phyloP scores from a whole-genome alignment of 2,797 vertebrate genomes.

The Sardinella longiceps region DNA sequence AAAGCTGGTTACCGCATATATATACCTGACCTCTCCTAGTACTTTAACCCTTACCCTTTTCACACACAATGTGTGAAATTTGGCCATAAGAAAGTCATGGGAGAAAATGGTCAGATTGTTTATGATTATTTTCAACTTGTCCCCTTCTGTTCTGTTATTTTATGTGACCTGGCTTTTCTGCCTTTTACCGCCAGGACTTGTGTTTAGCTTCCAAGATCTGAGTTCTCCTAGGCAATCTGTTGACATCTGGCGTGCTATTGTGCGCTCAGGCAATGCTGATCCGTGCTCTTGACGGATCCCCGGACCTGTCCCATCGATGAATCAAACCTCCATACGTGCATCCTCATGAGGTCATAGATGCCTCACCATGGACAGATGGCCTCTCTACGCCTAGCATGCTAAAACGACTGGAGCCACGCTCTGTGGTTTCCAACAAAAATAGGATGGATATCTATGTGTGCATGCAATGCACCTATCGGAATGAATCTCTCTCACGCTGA shows the following conservation, averaged over 20 bases:
- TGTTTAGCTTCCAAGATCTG: conserved; percentile 16
- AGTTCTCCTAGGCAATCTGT: conserved; percentile 36
- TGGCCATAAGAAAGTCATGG: background rate
- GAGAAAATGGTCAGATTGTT: background rate
- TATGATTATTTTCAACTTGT: background rate
- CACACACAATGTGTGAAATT: background rate
- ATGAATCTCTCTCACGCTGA: background rate
- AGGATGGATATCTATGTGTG: background rate
- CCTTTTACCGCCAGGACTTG: conserved; percentile 8
- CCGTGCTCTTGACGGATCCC: conserved; percentile 12
- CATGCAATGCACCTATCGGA: background rate
- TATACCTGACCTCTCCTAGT: background rate
- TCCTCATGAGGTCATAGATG: conserved; percentile 14
- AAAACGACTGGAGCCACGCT: background rate
- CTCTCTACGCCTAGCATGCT: background rate
- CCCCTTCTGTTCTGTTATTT: conserved; percentile 44
- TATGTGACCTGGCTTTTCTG: conserved; percentile 46
- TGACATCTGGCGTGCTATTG: conserved; percentile 43
- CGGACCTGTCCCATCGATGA: conserved; percentile 3
- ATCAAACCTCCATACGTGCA: conserved; percentile 23
- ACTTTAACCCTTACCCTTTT: no score
- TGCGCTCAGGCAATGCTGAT: conserved; percentile 24
- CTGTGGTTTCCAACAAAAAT: conserved; percentile 31
- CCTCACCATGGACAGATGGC: conserved; percentile 24
- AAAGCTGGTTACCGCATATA: background rate